phyloP scores from a whole-genome alignment of 2,888 invertebrate genomes.

The Thecocarcelia acutangulata region DNA sequence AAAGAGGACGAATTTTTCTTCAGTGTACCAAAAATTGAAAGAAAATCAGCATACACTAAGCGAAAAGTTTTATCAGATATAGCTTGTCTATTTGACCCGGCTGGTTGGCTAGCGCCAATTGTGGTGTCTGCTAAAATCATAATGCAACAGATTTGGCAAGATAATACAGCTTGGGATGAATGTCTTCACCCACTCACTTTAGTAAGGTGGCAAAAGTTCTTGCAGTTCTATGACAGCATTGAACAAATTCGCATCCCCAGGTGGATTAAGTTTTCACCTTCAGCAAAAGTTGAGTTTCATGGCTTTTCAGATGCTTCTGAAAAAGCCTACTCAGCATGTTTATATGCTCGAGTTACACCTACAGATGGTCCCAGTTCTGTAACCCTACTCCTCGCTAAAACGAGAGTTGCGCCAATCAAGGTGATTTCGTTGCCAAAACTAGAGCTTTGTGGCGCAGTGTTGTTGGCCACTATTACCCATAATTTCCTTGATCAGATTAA shows the following conservation, averaged over 20 bases:
- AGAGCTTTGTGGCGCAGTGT: neutral
- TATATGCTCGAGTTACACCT: neutral
- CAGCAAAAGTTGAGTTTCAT: neutral
- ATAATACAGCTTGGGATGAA: conserved; percentile 51
- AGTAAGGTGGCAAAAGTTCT: too few species aligned
- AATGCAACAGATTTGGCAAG: conserved; percentile 3
- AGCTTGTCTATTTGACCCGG: conserved; percentile 62
- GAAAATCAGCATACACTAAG: conserved; percentile 43
- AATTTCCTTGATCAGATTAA: neutral
- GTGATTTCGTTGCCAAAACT: neutral
- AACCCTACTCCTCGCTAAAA: neutral
- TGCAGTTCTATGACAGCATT: too few species aligned
- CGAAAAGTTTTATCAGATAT: conserved; percentile 1
- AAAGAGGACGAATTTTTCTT: neutral
- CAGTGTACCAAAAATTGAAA: neutral
- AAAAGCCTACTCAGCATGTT: neutral
- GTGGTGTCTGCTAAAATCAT: conserved; percentile 54
- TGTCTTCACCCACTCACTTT: neutral
- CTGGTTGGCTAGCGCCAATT: conserved; percentile 60
- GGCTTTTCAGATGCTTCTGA: neutral
- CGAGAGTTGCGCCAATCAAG: neutral
- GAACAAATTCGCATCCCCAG: neutral
- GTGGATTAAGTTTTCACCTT: neutral
- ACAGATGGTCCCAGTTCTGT: neutral
- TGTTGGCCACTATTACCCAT: neutral